These are phyloP conservation scores for Drosophila anomalata DNA, from an alignment of 2,888 invertebrate species.

Conservation along the genomic window DNA sequence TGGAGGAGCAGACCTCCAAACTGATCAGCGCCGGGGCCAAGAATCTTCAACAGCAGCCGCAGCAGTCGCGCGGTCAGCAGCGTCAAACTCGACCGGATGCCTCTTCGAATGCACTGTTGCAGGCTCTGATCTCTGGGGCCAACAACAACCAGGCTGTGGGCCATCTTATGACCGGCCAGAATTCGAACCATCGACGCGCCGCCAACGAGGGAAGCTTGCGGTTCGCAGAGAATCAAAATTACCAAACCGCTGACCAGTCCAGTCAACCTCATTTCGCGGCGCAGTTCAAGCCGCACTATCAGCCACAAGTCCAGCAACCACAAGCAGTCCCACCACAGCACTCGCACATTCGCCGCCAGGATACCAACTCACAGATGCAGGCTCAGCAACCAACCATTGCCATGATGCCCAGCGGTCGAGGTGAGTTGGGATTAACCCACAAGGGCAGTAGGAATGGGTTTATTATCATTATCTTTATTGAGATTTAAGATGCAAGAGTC, in stretches of 20 bases:
- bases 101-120: conserved; percentile 60
- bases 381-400: conserved; percentile 49
- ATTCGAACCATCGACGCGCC: conserved; percentile 37
- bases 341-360: conserved; percentile 45
- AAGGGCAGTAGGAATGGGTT: no score
- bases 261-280: conserved; percentile 32
- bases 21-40: conserved; percentile 57
- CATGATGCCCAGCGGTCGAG: conserved; percentile 61
- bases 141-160: conserved; percentile 16
- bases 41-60: conserved; percentile 10
- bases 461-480: no score
- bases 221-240: conserved; percentile 53
- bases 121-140: conserved; percentile 60
- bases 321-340: conserved; percentile 31
- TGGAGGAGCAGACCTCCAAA: conserved; percentile 81
- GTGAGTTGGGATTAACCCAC: conserved; percentile 60
- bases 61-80: conserved; percentile 46
- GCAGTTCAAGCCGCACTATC: conserved; percentile 33
- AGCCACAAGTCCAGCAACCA: conserved; percentile 38
- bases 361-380: conserved; percentile 52
- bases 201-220: conserved; percentile 46
- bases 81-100: conserved; percentile 46
- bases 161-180: conserved; percentile 26
- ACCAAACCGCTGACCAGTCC: conserved; percentile 44
- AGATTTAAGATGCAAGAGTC: no score